Base-by-base conservation (phyloP, 2,113 vertebrate species). In the Mastomys coucha region DNA sequence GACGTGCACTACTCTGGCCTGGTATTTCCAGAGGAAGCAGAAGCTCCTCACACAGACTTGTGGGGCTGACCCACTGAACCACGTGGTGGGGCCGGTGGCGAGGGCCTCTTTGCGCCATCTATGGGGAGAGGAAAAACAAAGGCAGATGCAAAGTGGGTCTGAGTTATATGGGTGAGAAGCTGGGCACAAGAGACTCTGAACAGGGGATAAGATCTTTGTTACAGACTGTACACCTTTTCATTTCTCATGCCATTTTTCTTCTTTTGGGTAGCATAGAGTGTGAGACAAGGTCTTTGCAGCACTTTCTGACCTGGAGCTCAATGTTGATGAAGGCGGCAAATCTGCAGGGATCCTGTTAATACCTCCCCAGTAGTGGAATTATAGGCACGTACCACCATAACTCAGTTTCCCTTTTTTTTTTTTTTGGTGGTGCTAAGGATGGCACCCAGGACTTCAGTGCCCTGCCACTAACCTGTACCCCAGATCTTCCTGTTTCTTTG, bases 21-120 rank as follows among this genome's bases (percentile, higher is more conserved):
- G 80, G 0, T 1, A 5, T 0, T 88, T 88, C 77, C 91, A 99
- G 96, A 56, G 99, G 99, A 58, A 98, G 33, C 14, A 99, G 93
- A 67, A 99, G 99, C 13, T 98, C 96, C 9, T 98, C 95, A 99
- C 99, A 99, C 1, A 99, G 98, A 70, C 98, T 98, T 0, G 89
- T 94, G 0, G 99, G 99, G 96, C 99, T 98, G 1, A 99, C 98
- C 98, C 98, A 99, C 39, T 98, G 98, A 0, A 98, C 97, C 39
- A 99, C 95, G 0, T 99, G 99, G 19, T 70, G 95, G 0, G 99
- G 99, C 49, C 94, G 60, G 0, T 42, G 92, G 7, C 95, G 97
- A 28, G 97, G 89, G 16, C 75, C 42, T 28, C 39, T 45, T 0
- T 26, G 75, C 77, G 45, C 28, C 91, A 69, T 14, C 98, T 98